Evolutionary conservation across 2,888 invertebrate species (phyloP), one percentile per base, ranked within the genome.

Genomic region (Serripes groenlandicus): DNA sequence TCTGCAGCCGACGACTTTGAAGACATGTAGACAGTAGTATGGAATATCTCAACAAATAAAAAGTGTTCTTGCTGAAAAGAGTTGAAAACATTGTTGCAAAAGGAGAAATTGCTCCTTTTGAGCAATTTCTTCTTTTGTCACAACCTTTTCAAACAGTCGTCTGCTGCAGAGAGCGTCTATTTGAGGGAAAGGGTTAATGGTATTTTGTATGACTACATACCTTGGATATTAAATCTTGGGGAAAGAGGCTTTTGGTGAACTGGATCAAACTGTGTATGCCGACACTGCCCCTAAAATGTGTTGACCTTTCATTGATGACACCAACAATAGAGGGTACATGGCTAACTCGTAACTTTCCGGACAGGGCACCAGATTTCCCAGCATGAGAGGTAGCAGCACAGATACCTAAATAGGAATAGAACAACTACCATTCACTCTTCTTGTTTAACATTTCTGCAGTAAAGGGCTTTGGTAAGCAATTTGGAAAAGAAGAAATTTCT

Each of bases 161-260:
- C n/a, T n/a, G n/a, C n/a, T n/a, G n/a, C n/a, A n/a, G n/a, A n/a
- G n/a, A n/a, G n/a, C n/a, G n/a, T n/a, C n/a, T n/a, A n/a, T n/a
- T n/a, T n/a, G n/a, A n/a, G n/a, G n/a, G n/a, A n/a, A n/a, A n/a
- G n/a, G n/a, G n/a, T n/a, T n/a, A n/a, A n/a, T n/a, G n/a, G n/a
- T n/a, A n/a, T n/a, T n/a, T n/a, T n/a, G n/a, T n/a, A n/a, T n/a
- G n/a, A n/a, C n/a, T n/a, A n/a, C n/a, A n/a, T 68, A 90, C 90
- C 85, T 81, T 80, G 18, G 81, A 78, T n/a, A 89, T 71, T 35
- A 85, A 69, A 70, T 86, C 81, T n/a, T 62, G 23, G 96, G 98
- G 98, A 95, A 99, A 96, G 94, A 97, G 97, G 94, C 96, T 96
- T 78, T 98, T 96, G 88, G 98, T 96, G 95, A 98, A 99, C 68